Conservation (phyloP, 2,888 invertebrate species). For the Trachelus stipa region DNA sequence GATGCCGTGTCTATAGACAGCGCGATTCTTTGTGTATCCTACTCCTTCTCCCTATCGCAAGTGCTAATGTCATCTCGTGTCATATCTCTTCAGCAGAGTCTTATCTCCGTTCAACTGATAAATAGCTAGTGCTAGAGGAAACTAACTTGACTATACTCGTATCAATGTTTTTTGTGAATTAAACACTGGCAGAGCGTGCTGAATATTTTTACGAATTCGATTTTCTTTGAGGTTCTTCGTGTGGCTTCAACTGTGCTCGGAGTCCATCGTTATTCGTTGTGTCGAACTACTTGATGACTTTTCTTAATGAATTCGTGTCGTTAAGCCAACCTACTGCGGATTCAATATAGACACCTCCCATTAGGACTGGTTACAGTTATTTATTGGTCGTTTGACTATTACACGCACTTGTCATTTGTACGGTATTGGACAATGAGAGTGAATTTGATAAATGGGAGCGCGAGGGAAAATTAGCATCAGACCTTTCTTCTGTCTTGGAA, state of each 20-base stretch:
- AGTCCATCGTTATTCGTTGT: not conserved
- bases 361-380: not conserved
- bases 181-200: not conserved
- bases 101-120: not conserved
- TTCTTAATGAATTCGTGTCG: not conserved
- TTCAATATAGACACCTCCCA: not conserved
- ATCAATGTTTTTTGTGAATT: not conserved
- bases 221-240: not conserved
- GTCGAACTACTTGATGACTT: not conserved
- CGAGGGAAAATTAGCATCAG: not conserved
- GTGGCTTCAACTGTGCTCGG: not conserved
- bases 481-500: not conserved
- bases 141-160: not conserved
- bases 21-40: not conserved
- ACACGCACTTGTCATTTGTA: not conserved
- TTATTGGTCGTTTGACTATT: not conserved
- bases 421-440: not conserved
- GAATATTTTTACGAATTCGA: not conserved
- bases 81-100: not conserved
- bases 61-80: not conserved
- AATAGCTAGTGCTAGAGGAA: not conserved
- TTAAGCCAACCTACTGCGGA: not conserved
- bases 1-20: not conserved
- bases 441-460: not conserved
- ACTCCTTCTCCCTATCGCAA: not conserved